Conservation (phyloP, 2,888 invertebrate species). For the Athrips mouffetella region DNA sequence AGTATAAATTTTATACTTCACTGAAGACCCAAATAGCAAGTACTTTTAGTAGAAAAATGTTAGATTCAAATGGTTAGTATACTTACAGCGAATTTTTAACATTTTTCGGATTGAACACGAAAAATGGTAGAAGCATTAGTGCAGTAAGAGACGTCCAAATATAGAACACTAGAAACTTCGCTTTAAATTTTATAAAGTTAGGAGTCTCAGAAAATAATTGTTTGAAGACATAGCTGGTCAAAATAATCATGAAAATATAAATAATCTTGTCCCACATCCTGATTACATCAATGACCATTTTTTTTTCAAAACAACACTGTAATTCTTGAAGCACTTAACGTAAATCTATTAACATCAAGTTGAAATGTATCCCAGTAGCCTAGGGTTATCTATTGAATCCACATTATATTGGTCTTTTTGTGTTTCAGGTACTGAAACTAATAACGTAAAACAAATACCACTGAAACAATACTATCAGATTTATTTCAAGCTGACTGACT, state of each 20-base stretch:
- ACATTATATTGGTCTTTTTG: too few relatives aligned
- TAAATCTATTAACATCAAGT: too few relatives aligned
- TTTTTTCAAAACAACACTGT: not conserved
- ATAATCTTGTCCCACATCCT: constrained; percentile 62
- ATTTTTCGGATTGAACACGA: constrained; percentile 71
- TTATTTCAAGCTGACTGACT: too few relatives aligned
- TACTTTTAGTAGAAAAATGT: too few relatives aligned
- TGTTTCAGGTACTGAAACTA: too few relatives aligned
- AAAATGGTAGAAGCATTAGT: constrained; percentile 65
- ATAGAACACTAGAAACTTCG: constrained; percentile 71
- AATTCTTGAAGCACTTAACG: too few relatives aligned
- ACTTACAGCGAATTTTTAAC: constrained; percentile 78
- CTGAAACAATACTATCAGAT: too few relatives aligned
- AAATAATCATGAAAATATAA: constrained; percentile 52
- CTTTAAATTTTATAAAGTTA: constrained; percentile 71
- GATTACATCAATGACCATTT: constrained; percentile 4
- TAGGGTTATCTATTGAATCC: too few relatives aligned
- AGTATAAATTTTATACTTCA: too few relatives aligned
- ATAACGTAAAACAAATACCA: too few relatives aligned
- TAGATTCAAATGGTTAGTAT: constrained; percentile 22
- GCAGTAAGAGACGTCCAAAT: constrained; percentile 63
- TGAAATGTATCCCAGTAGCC: too few relatives aligned
- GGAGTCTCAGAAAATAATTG: constrained; percentile 72
- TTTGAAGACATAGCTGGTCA: constrained; percentile 64
- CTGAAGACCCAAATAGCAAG: too few relatives aligned